Conservation (phyloP, 2,113 vertebrate species). For the Felis catus region DNA sequence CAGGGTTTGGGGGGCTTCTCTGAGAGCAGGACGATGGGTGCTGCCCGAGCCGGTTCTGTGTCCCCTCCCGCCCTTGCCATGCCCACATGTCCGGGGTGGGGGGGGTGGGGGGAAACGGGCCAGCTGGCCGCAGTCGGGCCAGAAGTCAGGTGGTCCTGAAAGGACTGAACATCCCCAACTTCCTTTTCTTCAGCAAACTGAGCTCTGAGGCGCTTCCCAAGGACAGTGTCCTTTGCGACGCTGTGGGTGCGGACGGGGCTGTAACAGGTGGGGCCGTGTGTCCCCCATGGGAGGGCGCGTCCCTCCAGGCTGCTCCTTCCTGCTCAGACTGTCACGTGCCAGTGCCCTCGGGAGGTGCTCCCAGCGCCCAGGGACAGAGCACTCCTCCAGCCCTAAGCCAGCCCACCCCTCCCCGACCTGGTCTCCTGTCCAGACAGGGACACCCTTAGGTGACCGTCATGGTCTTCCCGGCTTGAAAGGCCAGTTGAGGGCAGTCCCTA, state of each 20-base stretch:
- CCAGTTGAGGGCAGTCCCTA: background rate
- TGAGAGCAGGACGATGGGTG: background rate
- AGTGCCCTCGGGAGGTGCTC: accelerated
- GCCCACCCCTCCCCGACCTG: background rate
- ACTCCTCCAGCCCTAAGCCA: background rate
- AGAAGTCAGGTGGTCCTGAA: too few species aligned
- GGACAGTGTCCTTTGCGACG: background rate
- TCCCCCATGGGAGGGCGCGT: background rate
- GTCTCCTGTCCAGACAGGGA: too few species aligned
- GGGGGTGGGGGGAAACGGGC: too few species aligned
- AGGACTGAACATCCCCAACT: too few species aligned
- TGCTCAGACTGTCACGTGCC: background rate
- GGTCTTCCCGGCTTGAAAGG: background rate
- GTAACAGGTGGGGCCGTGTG: accelerated
- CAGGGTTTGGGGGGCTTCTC: accelerated
- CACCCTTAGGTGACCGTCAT: background rate
- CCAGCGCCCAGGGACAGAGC: accelerated
- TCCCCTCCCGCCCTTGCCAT: too few species aligned
- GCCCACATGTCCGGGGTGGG: too few species aligned
- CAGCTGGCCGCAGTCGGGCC: too few species aligned
- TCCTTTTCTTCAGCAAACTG: background rate
- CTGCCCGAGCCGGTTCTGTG: background rate
- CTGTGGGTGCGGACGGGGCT: accelerated
- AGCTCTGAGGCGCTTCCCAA: background rate
- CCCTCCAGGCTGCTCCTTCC: background rate